Evolutionary conservation across 2,113 vertebrate genomes (phyloP).

Genomic region (Bambusicola thoracicus): DNA sequence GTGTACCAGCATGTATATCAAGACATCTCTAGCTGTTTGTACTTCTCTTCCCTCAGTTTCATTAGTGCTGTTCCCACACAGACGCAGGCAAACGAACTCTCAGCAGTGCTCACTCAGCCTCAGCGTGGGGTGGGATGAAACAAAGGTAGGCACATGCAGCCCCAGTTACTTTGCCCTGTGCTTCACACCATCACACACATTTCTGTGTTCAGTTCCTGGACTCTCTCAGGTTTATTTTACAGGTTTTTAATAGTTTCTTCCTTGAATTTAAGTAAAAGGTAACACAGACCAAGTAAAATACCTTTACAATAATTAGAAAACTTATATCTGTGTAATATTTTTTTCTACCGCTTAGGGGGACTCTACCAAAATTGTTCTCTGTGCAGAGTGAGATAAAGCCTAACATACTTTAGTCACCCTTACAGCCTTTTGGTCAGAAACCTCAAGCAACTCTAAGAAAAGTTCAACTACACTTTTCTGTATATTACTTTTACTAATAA

Average conservation of each 20-base stretch:
- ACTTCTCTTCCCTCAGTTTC: not conserved
- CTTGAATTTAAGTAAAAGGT: not conserved
- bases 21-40: not conserved
- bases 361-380: not conserved
- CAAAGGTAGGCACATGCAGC: fast-evolving
- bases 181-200: not conserved
- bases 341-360: not conserved
- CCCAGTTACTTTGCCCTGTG: not conserved
- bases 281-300: not conserved
- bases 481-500: not conserved
- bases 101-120: not conserved
- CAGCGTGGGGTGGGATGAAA: not conserved
- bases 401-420: not conserved
- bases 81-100: not conserved
- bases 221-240: not conserved
- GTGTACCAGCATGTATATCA: not conserved
- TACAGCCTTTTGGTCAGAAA: not conserved
- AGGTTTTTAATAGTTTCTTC: not conserved
- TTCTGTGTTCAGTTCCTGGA: not conserved
- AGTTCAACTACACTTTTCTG: not conserved
- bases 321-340: not conserved
- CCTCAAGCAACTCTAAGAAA: not conserved
- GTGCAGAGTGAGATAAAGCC: not conserved
- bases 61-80: fast-evolving
- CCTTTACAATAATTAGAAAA: not conserved